A percentile compares a stretch with the other conserved stretches of the same genome.
Evolutionary conservation across 2,888 invertebrate genomes (phyloP).

Genomic region (Laothoe populi): DNA sequence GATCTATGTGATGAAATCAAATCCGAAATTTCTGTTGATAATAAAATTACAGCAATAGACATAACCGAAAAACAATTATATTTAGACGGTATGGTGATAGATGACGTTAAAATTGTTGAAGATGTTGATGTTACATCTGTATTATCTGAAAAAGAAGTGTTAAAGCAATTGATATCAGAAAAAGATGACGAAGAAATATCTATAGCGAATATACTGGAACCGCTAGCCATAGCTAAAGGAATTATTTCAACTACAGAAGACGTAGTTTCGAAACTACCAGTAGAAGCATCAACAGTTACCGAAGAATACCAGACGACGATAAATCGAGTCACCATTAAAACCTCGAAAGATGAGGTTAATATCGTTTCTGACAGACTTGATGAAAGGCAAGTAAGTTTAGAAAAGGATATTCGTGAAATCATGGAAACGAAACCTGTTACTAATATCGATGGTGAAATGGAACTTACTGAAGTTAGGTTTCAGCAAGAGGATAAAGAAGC

Average conservation of each 20-base stretch:
- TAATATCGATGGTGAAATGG: slow-evolving; percentile 25
- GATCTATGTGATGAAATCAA: slow-evolving; percentile 29
- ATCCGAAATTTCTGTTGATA: slow-evolving; percentile 1
- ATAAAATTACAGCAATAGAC: neutral
- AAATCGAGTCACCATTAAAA: slow-evolving; percentile 31
- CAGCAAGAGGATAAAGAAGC: neutral
- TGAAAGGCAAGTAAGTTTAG: slow-evolving; percentile 70
- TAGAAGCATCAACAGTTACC: neutral
- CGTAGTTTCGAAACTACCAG: neutral
- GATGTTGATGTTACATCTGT: neutral
- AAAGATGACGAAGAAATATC: neutral
- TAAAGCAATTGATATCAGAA: slow-evolving; percentile 8
- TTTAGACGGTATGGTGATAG: neutral
- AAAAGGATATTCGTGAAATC: slow-evolving; percentile 56
- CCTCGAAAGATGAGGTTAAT: slow-evolving; percentile 37
- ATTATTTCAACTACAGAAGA: neutral
- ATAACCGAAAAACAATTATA: neutral
- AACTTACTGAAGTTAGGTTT: neutral
- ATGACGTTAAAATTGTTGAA: neutral
- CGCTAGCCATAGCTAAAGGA: neutral
- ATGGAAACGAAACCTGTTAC: slow-evolving; percentile 31
- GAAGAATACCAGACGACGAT: neutral
- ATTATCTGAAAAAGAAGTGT: neutral
- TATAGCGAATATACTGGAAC: neutral
- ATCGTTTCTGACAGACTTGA: slow-evolving; percentile 70